Conservation (phyloP, 2,888 invertebrate species). For the Oxycera nigricornis region DNA sequence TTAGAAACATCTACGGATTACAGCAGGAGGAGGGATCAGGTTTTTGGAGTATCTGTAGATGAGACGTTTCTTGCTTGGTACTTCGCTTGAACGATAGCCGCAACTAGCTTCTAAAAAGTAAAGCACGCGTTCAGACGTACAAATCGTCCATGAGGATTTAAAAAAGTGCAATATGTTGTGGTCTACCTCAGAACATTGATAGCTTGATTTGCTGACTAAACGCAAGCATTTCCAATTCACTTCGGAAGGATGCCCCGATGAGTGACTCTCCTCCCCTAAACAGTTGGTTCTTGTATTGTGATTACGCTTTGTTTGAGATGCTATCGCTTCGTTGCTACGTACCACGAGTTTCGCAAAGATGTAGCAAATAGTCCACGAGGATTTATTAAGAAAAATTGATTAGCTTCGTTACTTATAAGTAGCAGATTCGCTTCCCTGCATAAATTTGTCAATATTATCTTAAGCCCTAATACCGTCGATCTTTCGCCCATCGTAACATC, state of each 20-base stretch:
- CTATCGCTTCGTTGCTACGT: background rate
- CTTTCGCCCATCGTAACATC: conserved; percentile 33
- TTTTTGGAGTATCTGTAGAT: too few relatives aligned
- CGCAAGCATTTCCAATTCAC: too few relatives aligned
- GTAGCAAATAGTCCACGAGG: conserved; percentile 42
- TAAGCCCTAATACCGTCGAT: conserved; percentile 27
- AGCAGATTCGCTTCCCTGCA: conserved; percentile 46
- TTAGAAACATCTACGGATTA: too few relatives aligned
- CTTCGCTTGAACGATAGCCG: too few relatives aligned
- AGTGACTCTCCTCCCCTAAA: background rate
- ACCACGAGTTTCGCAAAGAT: background rate
- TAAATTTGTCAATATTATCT: conserved; percentile 47
- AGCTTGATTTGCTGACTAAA: too few relatives aligned
- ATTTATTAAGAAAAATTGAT: conserved; percentile 48
- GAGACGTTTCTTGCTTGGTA: too few relatives aligned
- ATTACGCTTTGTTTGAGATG: conserved; percentile 25
- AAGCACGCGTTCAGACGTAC: too few relatives aligned
- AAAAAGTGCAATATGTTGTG: too few relatives aligned
- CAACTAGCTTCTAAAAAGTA: too few relatives aligned
- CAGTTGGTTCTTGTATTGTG: background rate
- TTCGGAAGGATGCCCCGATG: background rate
- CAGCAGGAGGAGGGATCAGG: too few relatives aligned
- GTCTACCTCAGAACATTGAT: too few relatives aligned
- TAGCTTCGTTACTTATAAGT: conserved; percentile 47
- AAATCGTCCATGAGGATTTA: too few relatives aligned